Conservation (phyloP, 1,140 invertebrate species). For the Drosophila aff. region DNA sequence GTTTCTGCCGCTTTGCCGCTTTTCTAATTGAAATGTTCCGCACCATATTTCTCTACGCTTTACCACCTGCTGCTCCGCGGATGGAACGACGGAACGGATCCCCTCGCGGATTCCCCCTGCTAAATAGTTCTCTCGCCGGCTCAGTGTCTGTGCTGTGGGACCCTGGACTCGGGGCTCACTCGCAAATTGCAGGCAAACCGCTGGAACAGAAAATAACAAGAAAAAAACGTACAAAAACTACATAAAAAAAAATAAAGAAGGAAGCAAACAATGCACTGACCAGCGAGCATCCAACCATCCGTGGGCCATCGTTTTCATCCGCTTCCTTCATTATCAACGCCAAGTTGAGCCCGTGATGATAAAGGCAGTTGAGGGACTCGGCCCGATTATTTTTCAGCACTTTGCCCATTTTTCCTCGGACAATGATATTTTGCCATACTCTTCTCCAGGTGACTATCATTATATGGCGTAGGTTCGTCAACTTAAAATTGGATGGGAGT, state of each 20-base stretch:
- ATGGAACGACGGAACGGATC: conserved; percentile 27
- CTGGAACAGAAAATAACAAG: conserved; percentile 40
- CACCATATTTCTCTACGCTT: conserved; percentile 81
- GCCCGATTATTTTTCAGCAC: conserved; percentile 69
- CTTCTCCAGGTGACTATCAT: background rate
- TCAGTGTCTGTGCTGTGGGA: conserved; percentile 17
- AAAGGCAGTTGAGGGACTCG: conserved; percentile 70
- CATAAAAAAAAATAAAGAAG: conserved; percentile 4
- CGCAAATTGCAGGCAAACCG: conserved; percentile 68
- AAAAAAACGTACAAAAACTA: conserved; percentile 12
- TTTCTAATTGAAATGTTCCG: conserved; percentile 81
- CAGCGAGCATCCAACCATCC: conserved; percentile 47
- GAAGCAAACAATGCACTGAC: conserved; percentile 61
- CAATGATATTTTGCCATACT: conserved; percentile 12
- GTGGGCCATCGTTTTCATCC: conserved; percentile 37
- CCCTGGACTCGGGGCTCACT: conserved; percentile 25
- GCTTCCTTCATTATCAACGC: conserved; percentile 72
- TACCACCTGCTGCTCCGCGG: conserved; percentile 73
- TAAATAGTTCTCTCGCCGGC: conserved; percentile 66
- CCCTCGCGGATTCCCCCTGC: conserved; percentile 29
- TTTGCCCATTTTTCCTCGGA: conserved; percentile 42
- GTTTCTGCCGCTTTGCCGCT: conserved; percentile 48
- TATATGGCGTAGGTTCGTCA: background rate
- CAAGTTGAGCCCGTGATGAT: conserved; percentile 78
- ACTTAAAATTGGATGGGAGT: background rate